Percentiles rank a stretch among this genome's conserved stretches.
Conservation (phyloP, 64 coral and sea anemone species). For the Pocillopora verrucosa region DNA sequence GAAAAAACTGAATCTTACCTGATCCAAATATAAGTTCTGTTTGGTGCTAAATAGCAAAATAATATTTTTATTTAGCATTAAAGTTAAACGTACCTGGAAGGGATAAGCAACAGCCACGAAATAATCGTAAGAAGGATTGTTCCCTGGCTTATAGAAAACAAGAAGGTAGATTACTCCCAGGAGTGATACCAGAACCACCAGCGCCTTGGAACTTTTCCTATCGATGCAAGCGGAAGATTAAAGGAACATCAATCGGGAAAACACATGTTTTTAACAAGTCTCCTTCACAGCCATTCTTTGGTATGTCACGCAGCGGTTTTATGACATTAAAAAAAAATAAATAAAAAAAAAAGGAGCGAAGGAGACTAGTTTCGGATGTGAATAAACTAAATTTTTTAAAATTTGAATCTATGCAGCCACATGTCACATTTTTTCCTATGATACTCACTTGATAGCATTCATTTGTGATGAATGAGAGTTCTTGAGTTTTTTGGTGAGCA, state of each 20-base stretch:
- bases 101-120: slow-evolving; percentile 43
- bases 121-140: slow-evolving; percentile 4
- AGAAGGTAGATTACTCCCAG: slow-evolving; percentile 59
- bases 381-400: too few relatives aligned
- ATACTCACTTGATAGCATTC: slow-evolving; percentile 44
- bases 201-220: slow-evolving; percentile 50
- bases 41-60: too few relatives aligned
- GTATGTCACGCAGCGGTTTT: too few relatives aligned
- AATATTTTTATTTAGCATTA: too few relatives aligned
- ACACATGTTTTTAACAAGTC: not conserved
- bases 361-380: too few relatives aligned
- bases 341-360: too few relatives aligned
- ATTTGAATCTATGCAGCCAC: too few relatives aligned
- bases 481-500: slow-evolving; percentile 39
- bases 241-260: not conserved
- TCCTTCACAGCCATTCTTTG: too few relatives aligned
- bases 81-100: slow-evolving; percentile 41
- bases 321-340: not conserved
- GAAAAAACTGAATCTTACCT: too few relatives aligned
- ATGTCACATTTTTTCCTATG: not conserved
- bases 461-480: slow-evolving; percentile 9
- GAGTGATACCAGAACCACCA: slow-evolving; percentile 40
- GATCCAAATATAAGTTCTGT: too few relatives aligned
- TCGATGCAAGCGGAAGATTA: not conserved
- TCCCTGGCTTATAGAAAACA: slow-evolving; percentile 34